phyloP scores from a whole-genome alignment of 2,113 vertebrate genomes.

The Gymnorhina tibicen region DNA sequence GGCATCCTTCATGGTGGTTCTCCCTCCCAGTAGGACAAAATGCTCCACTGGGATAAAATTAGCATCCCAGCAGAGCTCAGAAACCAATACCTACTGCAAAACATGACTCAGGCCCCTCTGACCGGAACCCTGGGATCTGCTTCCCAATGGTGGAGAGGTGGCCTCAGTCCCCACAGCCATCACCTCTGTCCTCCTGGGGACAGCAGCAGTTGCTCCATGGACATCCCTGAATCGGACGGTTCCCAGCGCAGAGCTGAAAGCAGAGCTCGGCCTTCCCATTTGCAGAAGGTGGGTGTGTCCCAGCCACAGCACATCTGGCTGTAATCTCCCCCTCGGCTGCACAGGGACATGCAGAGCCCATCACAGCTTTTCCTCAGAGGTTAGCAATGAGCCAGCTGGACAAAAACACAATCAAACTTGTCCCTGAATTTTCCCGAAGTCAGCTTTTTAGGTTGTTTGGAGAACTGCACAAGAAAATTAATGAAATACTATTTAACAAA shows the following conservation, averaged over 20 bases:
- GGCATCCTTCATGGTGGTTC: not conserved
- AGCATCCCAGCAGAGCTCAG: fast-evolving
- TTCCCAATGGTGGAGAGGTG: not conserved
- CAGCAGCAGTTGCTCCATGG: fast-evolving
- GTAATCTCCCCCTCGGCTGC: not conserved
- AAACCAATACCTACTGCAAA: not conserved
- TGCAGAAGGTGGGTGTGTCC: not conserved
- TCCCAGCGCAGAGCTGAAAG: fast-evolving
- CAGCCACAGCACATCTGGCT: not conserved
- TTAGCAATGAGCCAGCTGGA: not conserved
- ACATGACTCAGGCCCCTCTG: not conserved
- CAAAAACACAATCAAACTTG: not conserved
- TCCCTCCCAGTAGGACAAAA: not conserved
- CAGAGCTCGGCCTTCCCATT: fast-evolving
- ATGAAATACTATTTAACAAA: conserved; percentile 54
- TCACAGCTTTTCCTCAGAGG: not conserved
- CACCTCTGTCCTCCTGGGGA: not conserved
- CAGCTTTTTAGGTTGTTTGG: conserved; percentile 49
- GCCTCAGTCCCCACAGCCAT: not conserved
- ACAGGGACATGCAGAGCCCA: not conserved
- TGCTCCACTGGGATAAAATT: not conserved
- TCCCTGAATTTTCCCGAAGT: not conserved
- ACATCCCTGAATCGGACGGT: not conserved
- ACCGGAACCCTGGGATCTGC: not conserved
- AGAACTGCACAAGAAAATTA: conserved; percentile 61